Evolutionary conservation across 2,113 vertebrate species (phyloP).

Genomic region (Ceratotherium simum): DNA sequence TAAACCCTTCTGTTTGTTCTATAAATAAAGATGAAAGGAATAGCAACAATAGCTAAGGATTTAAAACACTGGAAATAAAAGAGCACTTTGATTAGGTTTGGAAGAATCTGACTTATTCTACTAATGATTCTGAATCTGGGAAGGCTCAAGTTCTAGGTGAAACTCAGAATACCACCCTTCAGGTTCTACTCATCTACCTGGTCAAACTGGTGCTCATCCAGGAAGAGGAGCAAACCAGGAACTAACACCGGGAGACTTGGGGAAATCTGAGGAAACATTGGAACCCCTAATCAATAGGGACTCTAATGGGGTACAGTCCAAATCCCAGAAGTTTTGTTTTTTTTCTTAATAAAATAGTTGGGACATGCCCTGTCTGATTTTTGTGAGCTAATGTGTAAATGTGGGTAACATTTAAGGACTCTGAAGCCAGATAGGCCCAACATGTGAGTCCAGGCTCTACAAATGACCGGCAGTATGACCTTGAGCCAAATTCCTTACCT

Average conservation of each 20-base stretch:
- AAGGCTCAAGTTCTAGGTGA: conserved; percentile 23
- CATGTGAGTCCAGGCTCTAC: background rate
- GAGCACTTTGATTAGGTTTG: conserved; percentile 48
- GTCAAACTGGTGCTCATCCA: background rate
- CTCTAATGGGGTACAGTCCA: background rate
- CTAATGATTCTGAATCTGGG: background rate
- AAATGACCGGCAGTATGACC: background rate
- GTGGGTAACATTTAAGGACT: background rate
- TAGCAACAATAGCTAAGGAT: background rate
- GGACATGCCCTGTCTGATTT: background rate
- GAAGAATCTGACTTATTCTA: conserved; percentile 24
- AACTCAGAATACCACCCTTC: background rate
- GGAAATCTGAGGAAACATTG: background rate
- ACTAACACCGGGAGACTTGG: background rate
- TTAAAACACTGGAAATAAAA: conserved; percentile 65
- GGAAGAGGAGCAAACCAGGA: background rate
- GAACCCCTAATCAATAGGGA: background rate
- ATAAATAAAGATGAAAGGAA: background rate
- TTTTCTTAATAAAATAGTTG: background rate
- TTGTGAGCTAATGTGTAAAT: background rate
- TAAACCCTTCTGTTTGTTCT: background rate
- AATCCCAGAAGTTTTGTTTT: background rate
- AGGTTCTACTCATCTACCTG: background rate
- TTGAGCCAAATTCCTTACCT: background rate
- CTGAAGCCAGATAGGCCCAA: background rate